phyloP scores from a whole-genome alignment of 2,888 invertebrate genomes.

The Tridacna crocea region DNA sequence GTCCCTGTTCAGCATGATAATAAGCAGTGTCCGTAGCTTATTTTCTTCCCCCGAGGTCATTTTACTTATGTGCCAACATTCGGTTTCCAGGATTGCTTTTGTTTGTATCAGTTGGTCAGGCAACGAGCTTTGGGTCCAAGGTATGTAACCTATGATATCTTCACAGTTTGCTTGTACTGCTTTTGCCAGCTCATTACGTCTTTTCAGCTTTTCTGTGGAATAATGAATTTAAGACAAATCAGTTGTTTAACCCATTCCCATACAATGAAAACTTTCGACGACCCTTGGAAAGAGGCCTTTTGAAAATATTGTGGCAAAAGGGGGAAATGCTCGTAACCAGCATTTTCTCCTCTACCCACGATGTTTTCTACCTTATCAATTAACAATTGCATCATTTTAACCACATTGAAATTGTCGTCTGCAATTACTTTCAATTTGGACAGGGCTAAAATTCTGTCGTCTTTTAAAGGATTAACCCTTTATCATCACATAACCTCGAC shows the following conservation, averaged over 20 bases:
- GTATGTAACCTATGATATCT: neutral
- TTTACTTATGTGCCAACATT: neutral
- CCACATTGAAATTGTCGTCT: neutral
- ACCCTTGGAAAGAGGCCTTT: too few relatives aligned
- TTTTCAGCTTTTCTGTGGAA: neutral
- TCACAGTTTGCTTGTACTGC: neutral
- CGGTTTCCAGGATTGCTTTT: neutral
- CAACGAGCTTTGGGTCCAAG: neutral
- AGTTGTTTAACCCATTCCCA: too few relatives aligned
- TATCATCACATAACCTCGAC: too few relatives aligned
- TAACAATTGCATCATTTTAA: neutral
- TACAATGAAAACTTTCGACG: too few relatives aligned
- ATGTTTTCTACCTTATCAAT: neutral
- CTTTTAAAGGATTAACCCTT: neutral
- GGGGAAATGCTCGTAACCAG: too few relatives aligned
- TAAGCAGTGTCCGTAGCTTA: neutral
- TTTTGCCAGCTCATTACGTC: neutral
- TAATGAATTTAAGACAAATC: neutral
- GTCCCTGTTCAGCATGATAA: neutral
- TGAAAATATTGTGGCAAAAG: too few relatives aligned
- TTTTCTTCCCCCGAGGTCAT: conserved; percentile 6
- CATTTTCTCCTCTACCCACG: neutral
- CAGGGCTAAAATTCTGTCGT: neutral
- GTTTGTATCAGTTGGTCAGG: conserved; percentile 12
- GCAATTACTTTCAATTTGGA: neutral